These are phyloP conservation scores for Caenorhabditis sinica DNA, from an alignment of 2,888 invertebrate genomes.

Conservation along the genomic window DNA sequence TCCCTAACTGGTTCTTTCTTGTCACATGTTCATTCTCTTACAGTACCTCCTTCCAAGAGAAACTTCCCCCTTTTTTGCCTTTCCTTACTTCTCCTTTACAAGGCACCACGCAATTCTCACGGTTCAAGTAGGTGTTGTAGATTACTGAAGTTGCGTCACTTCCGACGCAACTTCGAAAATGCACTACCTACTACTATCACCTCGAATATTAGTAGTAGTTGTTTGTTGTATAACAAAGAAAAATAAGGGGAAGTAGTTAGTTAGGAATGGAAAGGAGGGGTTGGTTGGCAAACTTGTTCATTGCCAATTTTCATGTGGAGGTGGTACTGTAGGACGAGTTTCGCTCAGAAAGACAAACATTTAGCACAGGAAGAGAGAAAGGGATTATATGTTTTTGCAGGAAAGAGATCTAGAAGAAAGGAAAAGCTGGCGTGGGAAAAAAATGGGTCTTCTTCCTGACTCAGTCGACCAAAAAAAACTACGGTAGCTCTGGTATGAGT, in stretches of 20 bases:
- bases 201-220: conserved; percentile 28
- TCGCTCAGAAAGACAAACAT: conserved; percentile 51
- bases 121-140: conserved; percentile 58
- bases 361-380: conserved; percentile 28
- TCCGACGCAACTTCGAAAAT: conserved; percentile 57
- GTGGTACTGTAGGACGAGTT: conserved; percentile 60
- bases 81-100: neutral
- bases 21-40: conserved; percentile 39
- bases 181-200: conserved; percentile 28
- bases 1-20: conserved; percentile 30
- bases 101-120: conserved; percentile 34
- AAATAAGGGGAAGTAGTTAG: conserved; percentile 42
- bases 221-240: conserved; percentile 61
- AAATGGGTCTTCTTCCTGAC: neutral
- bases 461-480: conserved; percentile 23
- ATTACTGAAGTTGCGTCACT: conserved; percentile 60
- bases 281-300: conserved; percentile 56
- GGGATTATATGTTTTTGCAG: conserved; percentile 57
- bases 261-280: neutral
- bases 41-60: conserved; percentile 22
- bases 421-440: conserved; percentile 52
- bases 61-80: neutral
- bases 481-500: conserved; percentile 36
- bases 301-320: conserved; percentile 44
- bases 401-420: conserved; percentile 30